Evolutionary conservation across 2,888 invertebrate species (phyloP), one percentile per base, ranked within the genome.

Genomic region (Halictus ligatus): DNA sequence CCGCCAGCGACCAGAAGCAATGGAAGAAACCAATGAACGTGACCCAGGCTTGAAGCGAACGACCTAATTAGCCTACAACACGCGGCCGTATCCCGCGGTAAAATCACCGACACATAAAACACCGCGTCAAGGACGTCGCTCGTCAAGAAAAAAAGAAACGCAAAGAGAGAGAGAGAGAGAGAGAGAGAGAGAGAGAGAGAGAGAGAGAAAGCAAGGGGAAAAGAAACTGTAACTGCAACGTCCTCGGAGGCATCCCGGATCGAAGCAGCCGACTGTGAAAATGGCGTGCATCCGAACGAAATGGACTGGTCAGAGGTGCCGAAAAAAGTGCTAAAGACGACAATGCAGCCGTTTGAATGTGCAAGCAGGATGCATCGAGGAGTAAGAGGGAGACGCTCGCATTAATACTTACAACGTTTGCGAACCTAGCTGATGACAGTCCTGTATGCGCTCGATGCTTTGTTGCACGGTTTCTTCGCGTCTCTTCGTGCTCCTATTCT

Each of bases 251-350:
- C 74, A 69, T 80, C 75, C 50, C 75, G 77, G 69, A 78, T 81
- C 74, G 74, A 29, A 50, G 58, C 77, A 78, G 74, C 71, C 81
- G 81, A 74, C 84, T 81, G 84, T 81, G 77, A 84, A 84, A 81
- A 81, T 69, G 75, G 73, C 81, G 78, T 74, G 84, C 69, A 84
- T 81, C 74, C 84, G 81, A 71, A 58, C 64, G 81, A 81, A 84
- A 84, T 54, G 73, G 64, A 25, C 58, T 72, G 71, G 83, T 67
- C 58, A 81, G 64, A 81, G 75, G 64, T 67, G 75, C n/a, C n/a
- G 84, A 71, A 48, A 64, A 46, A 48, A 43, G 73, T 21, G n/a
- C 29, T 71, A 58, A 71, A 50, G 25, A 75, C 43, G 78, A 75
- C 25, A 71, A 58, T 29, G 50, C 29, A 40, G 21, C 58, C 48